Base-by-base conservation (phyloP, 2,113 vertebrate genomes). In the Excalfactoria chinensis region DNA sequence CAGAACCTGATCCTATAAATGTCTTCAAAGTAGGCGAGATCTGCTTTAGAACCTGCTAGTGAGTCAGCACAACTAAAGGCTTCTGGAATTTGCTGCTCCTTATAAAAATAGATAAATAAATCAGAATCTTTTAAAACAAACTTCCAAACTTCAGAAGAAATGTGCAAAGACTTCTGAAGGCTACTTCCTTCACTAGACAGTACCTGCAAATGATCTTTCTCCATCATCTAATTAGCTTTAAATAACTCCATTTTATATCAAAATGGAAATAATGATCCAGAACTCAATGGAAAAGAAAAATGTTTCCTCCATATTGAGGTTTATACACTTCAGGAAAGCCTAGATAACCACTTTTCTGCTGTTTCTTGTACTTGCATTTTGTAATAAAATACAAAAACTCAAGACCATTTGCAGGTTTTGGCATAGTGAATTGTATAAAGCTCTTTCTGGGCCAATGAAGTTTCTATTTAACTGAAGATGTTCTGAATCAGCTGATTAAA, bases 1-100 rank as follows among this genome's bases (percentile, higher is more conserved):
- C 71, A 92, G 90, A 93, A 92, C 63, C 74, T 82, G 49, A 76
- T 81, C 74, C 90, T 94, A 95, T 95, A 90, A 94, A 90, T 89
- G 81, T 64, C 34, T 90, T 67, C 55, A 14, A 73, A 92, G 93
- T 93, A 92, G 93, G 93, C 63, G 81, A 95, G 87, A 73, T 79
- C 62, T 87, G 28, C 81, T 91, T 82, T 75, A 60, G 66, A 69
- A 88, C 58, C 70, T 95, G 63, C 5, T 55, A 82, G 43, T 95
- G 81, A 94, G 84, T 95, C 88, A 93, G 89, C 46, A 79, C 70
- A 93, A 93, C 72, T 83, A 63, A 95, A 62, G 34, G 77, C 58
- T 89, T 82, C 32, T 46, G 41, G 25, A 79, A 73, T 40, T 84
- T 74, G 19, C 41, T 78, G 72, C 68, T 77, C 28, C 43, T 69